A percentile compares a stretch with the other conserved stretches of the same genome.
phyloP scores from a whole-genome alignment of 53 echinoderm and acorn worm genomes.

The Arbacia lixula region DNA sequence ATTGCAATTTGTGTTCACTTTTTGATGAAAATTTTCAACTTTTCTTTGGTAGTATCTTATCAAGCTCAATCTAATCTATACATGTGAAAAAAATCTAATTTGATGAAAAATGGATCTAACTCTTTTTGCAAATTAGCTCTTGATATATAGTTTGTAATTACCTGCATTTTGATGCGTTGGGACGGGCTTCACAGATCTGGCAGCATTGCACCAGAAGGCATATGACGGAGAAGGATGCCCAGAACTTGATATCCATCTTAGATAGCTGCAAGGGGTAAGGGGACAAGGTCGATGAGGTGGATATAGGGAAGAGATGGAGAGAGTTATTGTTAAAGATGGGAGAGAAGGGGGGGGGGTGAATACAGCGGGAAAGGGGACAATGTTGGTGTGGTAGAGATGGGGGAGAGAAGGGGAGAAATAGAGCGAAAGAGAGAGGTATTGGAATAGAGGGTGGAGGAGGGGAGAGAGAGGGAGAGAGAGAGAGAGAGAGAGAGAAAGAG shows the following conservation, averaged over 20 bases:
- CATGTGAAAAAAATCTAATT: too few relatives aligned
- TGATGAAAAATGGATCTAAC: too few relatives aligned
- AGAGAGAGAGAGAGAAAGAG: not conserved
- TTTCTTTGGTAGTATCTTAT: too few relatives aligned
- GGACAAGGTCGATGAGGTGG: too few relatives aligned
- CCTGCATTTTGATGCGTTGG: not conserved
- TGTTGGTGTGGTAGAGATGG: not conserved
- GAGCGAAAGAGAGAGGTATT: not conserved
- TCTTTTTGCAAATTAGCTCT: too few relatives aligned
- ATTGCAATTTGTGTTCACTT: too few relatives aligned
- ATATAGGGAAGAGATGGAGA: not conserved
- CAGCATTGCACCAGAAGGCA: constrained; percentile 21
- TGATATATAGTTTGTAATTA: not conserved
- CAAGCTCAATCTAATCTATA: too few relatives aligned
- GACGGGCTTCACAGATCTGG: constrained; percentile 17
- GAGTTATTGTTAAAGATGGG: not conserved
- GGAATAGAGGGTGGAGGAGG: not conserved
- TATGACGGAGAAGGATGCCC: constrained; percentile 33
- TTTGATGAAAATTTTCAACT: too few relatives aligned
- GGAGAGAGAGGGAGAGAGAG: not conserved
- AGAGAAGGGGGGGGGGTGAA: too few relatives aligned
- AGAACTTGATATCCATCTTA: constrained; percentile 31
- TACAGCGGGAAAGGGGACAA: too few relatives aligned
- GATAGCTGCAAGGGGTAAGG: not conserved
- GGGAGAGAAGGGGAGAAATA: not conserved